Evolutionary conservation across 1,140 invertebrate species (phyloP).

Genomic region (Cheumatopsyche charites): DNA sequence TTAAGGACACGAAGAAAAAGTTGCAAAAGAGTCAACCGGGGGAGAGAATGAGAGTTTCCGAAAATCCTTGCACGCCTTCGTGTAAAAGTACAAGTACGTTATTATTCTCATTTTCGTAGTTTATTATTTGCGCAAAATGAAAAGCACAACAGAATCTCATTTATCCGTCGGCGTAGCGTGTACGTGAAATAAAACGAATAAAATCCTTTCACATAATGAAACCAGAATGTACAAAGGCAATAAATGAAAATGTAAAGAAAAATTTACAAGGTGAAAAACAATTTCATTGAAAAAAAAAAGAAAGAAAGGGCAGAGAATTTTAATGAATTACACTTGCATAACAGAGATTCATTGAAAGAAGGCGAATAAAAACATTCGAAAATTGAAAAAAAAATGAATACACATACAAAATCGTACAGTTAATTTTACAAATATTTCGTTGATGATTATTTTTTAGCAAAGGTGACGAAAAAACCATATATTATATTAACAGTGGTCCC

Average conservation of each 20-base stretch:
- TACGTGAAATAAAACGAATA: conserved; percentile 9
- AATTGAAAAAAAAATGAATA: too few species aligned
- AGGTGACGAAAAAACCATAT: too few species aligned
- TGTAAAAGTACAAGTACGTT: background rate
- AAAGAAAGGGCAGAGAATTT: too few species aligned
- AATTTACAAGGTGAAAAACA: background rate
- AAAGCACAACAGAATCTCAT: conserved; percentile 17
- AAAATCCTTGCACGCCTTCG: conserved; percentile 4
- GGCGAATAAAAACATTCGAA: too few species aligned
- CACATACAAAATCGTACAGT: too few species aligned
- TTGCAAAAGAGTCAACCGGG: background rate
- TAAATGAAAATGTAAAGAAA: background rate
- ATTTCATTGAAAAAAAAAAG: too few species aligned
- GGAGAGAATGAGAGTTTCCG: background rate
- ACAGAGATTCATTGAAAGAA: too few species aligned
- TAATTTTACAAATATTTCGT: too few species aligned
- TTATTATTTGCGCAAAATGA: conserved; percentile 2
- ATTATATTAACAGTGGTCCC: too few species aligned
- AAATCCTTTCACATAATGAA: conserved; percentile 11
- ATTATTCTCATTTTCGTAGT: conserved; percentile 10
- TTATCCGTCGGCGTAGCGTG: background rate
- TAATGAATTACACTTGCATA: too few species aligned
- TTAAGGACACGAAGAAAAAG: conserved; percentile 1
- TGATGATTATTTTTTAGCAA: too few species aligned
- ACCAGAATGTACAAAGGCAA: background rate